Evolutionary conservation across 2,797 vertebrate genomes (phyloP).

Genomic region (Natrix natrix): DNA sequence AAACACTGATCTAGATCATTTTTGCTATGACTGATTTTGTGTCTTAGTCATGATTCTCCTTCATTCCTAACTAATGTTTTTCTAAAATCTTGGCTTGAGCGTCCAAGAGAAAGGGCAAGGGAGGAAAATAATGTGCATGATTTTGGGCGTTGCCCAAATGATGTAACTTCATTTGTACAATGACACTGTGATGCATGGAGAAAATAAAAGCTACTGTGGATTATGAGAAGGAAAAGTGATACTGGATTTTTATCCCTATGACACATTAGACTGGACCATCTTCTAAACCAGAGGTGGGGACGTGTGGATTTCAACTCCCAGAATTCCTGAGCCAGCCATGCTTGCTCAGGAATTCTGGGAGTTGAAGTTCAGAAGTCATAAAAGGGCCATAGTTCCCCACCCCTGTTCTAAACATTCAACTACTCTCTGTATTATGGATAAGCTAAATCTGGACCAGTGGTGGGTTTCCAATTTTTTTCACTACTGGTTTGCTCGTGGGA

Average conservation of each 20-base stretch:
- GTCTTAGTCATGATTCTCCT: background rate
- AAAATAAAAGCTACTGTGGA: background rate
- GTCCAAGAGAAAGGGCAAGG: background rate
- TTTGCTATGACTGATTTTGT: background rate
- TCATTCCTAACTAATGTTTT: background rate
- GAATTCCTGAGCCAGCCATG: no score
- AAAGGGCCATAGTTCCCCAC: no score
- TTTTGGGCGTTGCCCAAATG: background rate
- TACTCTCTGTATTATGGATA: background rate
- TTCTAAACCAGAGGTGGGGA: background rate
- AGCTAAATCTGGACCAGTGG: background rate
- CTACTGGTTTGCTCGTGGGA: no score
- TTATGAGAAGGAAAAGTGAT: background rate
- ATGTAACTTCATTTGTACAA: background rate
- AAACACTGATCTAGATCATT: background rate
- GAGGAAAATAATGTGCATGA: background rate
- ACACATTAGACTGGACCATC: background rate
- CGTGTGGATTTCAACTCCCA: background rate
- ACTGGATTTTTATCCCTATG: background rate
- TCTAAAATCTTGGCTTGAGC: background rate
- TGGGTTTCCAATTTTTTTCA: no score
- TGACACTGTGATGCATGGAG: background rate
- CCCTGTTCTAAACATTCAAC: background rate
- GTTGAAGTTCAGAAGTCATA: background rate
- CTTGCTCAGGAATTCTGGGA: background rate